A percentile compares a stretch with the other conserved stretches of the same genome.
phyloP scores from a whole-genome alignment of 1,140 invertebrate species.

The Chironomus striatipennis region DNA sequence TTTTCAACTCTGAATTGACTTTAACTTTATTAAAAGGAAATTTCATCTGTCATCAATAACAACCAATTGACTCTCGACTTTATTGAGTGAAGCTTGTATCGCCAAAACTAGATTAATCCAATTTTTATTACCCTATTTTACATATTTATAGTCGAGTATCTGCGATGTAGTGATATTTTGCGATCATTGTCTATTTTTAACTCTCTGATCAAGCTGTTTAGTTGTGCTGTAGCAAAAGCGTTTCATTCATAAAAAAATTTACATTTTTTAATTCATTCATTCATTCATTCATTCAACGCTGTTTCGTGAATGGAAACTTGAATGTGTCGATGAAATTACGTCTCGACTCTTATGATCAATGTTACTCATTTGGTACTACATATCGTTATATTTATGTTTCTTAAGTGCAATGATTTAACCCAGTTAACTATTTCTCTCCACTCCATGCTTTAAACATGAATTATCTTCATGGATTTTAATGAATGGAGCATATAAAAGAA shows the following conservation, averaged over 20 bases:
- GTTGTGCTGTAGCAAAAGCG: neutral
- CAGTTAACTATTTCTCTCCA: too few relatives aligned
- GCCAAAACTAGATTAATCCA: conserved; percentile 10
- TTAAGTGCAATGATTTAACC: too few relatives aligned
- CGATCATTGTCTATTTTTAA: conserved; percentile 22
- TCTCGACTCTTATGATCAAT: too few relatives aligned
- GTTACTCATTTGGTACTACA: too few relatives aligned
- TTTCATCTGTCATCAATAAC: neutral
- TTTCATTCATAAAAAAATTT: conserved; percentile 19
- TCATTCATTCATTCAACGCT: neutral
- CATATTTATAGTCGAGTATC: neutral
- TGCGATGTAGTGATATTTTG: neutral
- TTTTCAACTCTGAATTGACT: too few relatives aligned
- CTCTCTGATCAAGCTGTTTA: neutral
- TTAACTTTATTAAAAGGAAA: too few relatives aligned
- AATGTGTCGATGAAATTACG: neutral
- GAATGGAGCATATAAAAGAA: too few relatives aligned
- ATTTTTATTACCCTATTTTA: conserved; percentile 16
- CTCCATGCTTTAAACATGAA: too few relatives aligned
- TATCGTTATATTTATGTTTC: too few relatives aligned
- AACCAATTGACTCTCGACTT: neutral
- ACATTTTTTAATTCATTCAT: conserved; percentile 9
- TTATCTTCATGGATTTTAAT: too few relatives aligned
- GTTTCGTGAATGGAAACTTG: conserved; percentile 16
- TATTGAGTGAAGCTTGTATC: too few relatives aligned